A percentile compares a stretch with the other conserved stretches of the same genome.
Conservation (phyloP, 2,113 vertebrate genomes). For the Trachemys scripta region DNA sequence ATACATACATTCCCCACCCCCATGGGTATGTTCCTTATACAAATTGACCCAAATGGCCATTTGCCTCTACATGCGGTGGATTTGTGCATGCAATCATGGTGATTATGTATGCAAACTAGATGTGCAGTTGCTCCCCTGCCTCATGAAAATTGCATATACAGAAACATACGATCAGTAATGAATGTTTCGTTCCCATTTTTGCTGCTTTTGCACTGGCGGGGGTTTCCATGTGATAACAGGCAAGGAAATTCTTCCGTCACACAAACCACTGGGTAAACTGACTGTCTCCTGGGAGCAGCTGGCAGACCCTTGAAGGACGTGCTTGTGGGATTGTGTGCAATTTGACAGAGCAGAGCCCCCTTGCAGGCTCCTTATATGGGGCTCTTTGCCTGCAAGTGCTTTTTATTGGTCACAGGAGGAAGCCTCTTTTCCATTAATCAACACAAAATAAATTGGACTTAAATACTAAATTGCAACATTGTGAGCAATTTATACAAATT, state of each 20-base stretch:
- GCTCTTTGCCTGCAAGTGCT: neutral
- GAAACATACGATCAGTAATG: neutral
- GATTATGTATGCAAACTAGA: neutral
- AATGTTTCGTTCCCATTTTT: neutral
- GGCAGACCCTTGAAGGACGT: constrained; percentile 24
- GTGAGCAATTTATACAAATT: constrained; percentile 21
- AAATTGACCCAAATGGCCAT: neutral
- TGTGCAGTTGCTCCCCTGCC: neutral
- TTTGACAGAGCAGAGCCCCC: neutral
- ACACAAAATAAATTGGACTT: constrained; percentile 36
- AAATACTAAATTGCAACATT: constrained; percentile 7
- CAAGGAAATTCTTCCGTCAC: constrained; percentile 33
- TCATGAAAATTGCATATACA: neutral
- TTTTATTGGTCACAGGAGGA: neutral
- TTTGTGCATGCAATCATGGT: neutral
- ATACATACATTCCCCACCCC: too few species aligned
- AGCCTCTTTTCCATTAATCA: constrained; percentile 30
- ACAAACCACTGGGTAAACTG: constrained; percentile 32
- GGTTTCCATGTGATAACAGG: constrained; percentile 27
- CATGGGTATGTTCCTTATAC: neutral
- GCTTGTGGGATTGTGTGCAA: neutral
- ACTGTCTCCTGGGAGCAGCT: neutral
- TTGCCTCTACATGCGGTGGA: neutral
- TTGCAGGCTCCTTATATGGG: constrained; percentile 10
- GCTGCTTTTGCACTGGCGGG: neutral